These are phyloP conservation scores for Malurus splendens DNA, from an alignment of 2,797 vertebrate genomes.

Conservation along the genomic window DNA sequence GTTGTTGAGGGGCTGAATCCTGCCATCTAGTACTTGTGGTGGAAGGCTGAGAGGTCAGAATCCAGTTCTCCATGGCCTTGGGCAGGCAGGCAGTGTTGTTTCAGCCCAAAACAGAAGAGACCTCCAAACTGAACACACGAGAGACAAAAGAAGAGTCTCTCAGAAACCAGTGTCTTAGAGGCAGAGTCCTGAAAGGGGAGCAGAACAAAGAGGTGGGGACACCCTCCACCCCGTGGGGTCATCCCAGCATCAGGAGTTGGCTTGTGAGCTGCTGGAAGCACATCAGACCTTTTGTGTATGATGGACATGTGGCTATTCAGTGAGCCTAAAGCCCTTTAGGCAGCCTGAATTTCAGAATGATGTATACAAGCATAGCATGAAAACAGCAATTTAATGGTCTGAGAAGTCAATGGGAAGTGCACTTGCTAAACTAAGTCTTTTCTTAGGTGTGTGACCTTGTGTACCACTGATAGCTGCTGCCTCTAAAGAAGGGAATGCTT, in stretches of 20 bases:
- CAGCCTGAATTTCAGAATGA: background rate
- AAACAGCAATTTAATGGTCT: slow-evolving; percentile 10
- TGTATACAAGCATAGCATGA: background rate
- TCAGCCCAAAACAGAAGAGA: background rate
- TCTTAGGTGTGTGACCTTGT: background rate
- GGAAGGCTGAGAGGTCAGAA: background rate
- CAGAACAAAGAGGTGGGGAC: background rate
- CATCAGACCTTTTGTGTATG: background rate
- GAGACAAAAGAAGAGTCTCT: background rate
- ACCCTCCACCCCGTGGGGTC: background rate
- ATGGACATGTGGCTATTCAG: background rate
- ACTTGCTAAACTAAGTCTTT: background rate
- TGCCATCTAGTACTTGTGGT: background rate
- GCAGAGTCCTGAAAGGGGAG: background rate
- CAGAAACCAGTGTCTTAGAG: background rate
- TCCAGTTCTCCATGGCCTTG: accelerated
- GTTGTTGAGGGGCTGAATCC: background rate
- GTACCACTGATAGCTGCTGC: background rate
- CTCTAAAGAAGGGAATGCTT: background rate
- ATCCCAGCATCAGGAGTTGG: background rate
- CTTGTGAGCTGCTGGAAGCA: background rate
- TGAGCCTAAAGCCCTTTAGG: slow-evolving; percentile 1
- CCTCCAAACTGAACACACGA: accelerated
- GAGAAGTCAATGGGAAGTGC: background rate
- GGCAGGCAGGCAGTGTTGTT: background rate